Conservation (phyloP, 2,888 invertebrate genomes). For the Electrophaes corylata region DNA sequence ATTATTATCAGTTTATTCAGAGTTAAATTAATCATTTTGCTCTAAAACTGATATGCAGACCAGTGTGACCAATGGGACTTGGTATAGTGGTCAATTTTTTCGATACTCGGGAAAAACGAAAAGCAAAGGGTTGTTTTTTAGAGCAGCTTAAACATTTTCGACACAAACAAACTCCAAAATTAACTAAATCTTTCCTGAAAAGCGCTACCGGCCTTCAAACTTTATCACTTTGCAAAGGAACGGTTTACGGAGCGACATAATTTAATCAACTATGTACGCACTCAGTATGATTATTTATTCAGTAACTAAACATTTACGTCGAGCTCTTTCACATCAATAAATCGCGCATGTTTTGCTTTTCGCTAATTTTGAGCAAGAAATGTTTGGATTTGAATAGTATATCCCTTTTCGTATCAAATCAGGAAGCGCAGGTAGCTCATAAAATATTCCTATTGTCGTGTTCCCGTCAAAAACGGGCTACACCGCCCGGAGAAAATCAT, state of each 20-base stretch:
- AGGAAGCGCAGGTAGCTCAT: slow-evolving; percentile 25
- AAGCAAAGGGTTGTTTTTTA: too few species aligned
- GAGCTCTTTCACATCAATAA: slow-evolving; percentile 40
- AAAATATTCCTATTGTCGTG: slow-evolving; percentile 29
- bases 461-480: slow-evolving; percentile 21
- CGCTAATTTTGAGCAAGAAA: slow-evolving; percentile 29
- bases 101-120: too few species aligned
- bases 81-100: too few species aligned
- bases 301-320: slow-evolving; percentile 31
- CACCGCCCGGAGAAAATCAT: slow-evolving; percentile 14
- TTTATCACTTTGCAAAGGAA: slow-evolving; percentile 17
- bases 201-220: slow-evolving; percentile 17
- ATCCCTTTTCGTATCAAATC: slow-evolving; percentile 25
- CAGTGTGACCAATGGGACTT: too few species aligned
- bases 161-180: not conserved
- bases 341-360: slow-evolving; percentile 28
- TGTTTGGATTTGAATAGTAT: slow-evolving; percentile 31
- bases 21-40: too few species aligned
- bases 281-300: slow-evolving; percentile 42
- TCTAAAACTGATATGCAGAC: too few species aligned
- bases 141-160: too few species aligned
- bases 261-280: slow-evolving; percentile 33
- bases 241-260: slow-evolving; percentile 26
- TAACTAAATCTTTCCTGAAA: slow-evolving; percentile 19
- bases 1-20: too few species aligned